Evolutionary conservation across 2,113 vertebrate species (phyloP).

Genomic region (Aleadryas rufinucha): DNA sequence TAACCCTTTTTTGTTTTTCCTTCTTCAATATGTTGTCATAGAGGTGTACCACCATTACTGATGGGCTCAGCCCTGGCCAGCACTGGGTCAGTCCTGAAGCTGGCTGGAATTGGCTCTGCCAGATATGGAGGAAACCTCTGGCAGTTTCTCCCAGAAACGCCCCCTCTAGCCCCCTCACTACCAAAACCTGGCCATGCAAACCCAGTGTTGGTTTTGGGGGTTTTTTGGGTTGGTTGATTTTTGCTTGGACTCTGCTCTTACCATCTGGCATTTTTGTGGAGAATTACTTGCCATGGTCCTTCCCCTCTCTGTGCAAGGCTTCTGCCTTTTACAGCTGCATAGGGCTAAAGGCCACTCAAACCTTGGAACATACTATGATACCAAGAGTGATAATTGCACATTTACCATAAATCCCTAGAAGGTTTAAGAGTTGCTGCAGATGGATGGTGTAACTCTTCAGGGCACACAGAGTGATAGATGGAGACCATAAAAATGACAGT

Average conservation of each 20-base stretch:
- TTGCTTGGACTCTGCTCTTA: background rate
- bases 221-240: background rate
- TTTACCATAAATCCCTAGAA: background rate
- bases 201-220: background rate
- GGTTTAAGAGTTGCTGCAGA: background rate
- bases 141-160: background rate
- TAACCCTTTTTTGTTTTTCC: background rate
- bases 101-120: accelerated
- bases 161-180: accelerated
- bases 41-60: background rate
- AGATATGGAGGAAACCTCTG: background rate
- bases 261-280: background rate
- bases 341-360: background rate
- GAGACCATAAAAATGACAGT: background rate
- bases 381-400: background rate
- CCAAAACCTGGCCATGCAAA: background rate
- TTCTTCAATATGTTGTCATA: background rate
- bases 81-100: accelerated
- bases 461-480: background rate
- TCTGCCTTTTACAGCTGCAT: background rate
- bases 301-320: background rate
- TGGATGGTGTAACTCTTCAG: background rate
- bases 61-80: background rate
- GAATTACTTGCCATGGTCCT: background rate
- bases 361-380: accelerated